Conservation (phyloP, 2,888 invertebrate species). For the Keiferia lycopersicella region DNA sequence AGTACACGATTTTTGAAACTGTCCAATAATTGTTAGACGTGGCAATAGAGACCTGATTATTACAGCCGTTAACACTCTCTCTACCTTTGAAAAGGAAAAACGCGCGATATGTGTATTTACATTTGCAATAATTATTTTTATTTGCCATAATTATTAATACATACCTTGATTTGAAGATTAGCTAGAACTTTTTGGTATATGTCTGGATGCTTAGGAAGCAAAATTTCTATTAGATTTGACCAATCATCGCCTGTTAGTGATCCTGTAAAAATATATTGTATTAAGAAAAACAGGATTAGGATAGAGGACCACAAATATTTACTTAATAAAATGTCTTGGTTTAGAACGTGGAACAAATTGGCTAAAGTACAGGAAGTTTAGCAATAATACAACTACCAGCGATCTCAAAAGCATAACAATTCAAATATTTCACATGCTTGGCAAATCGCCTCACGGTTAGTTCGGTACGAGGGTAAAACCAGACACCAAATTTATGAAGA, state of each 20-base stretch:
- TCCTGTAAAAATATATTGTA: conserved; percentile 55
- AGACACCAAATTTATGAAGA: conserved; percentile 25
- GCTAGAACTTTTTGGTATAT: conserved; percentile 72
- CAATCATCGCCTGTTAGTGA: conserved; percentile 81
- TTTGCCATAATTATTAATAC: background rate
- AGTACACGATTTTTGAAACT: too few relatives aligned
- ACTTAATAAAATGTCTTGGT: background rate
- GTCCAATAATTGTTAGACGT: too few relatives aligned
- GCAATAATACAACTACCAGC: conserved; percentile 34
- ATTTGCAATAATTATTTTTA: too few relatives aligned
- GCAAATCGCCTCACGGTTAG: conserved; percentile 39
- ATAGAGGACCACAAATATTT: background rate
- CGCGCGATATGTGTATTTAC: too few relatives aligned
- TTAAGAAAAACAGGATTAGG: background rate
- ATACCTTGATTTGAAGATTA: conserved; percentile 71
- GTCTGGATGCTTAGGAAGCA: conserved; percentile 78
- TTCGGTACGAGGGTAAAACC: conserved; percentile 11
- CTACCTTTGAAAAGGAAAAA: too few relatives aligned
- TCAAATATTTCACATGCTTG: conserved; percentile 41
- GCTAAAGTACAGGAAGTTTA: conserved; percentile 1
- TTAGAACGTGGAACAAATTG: background rate
- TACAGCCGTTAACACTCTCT: too few relatives aligned
- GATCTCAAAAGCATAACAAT: conserved; percentile 32
- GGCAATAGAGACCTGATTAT: too few relatives aligned
- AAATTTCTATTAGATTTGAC: conserved; percentile 78